Percentiles rank a stretch among this genome's conserved stretches.
Conservation (phyloP, 64 coral and sea anemone species). For the Hydrozoanthus tunicans region DNA sequence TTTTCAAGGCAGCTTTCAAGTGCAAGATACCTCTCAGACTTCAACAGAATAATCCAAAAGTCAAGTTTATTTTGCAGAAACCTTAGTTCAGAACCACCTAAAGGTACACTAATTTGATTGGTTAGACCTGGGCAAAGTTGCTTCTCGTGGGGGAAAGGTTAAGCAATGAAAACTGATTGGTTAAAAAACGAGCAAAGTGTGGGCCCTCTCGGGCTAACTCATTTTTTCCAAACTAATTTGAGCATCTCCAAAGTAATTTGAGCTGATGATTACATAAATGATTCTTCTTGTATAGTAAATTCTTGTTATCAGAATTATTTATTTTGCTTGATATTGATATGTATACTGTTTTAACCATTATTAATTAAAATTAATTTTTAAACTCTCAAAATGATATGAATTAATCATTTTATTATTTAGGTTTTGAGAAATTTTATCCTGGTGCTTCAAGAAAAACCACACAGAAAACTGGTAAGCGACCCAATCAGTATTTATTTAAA, state of each 20-base stretch:
- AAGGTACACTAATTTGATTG: neutral
- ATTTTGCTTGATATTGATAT: too few relatives aligned
- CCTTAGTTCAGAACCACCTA: constrained; percentile 11
- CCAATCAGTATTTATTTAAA: neutral
- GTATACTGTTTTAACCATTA: neutral
- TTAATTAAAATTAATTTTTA: neutral
- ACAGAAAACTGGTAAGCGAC: constrained; percentile 62
- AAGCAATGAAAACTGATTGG: neutral
- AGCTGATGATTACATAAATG: too few relatives aligned
- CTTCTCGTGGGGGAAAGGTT: neutral
- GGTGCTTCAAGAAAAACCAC: constrained; percentile 60
- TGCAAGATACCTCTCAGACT: constrained; percentile 1
- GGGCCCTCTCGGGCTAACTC: too few relatives aligned
- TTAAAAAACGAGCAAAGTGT: neutral
- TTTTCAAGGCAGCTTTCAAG: neutral
- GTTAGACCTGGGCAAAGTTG: neutral
- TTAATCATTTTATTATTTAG: constrained; percentile 17
- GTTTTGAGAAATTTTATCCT: constrained; percentile 96
- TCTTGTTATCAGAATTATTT: too few relatives aligned
- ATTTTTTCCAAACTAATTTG: too few relatives aligned
- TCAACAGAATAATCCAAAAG: neutral
- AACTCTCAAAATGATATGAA: neutral
- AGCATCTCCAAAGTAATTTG: too few relatives aligned
- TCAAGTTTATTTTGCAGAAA: neutral
- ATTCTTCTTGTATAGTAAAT: too few relatives aligned